phyloP scores from a whole-genome alignment of 2,797 vertebrate genomes.

The Lithobates sylvaticus region DNA sequence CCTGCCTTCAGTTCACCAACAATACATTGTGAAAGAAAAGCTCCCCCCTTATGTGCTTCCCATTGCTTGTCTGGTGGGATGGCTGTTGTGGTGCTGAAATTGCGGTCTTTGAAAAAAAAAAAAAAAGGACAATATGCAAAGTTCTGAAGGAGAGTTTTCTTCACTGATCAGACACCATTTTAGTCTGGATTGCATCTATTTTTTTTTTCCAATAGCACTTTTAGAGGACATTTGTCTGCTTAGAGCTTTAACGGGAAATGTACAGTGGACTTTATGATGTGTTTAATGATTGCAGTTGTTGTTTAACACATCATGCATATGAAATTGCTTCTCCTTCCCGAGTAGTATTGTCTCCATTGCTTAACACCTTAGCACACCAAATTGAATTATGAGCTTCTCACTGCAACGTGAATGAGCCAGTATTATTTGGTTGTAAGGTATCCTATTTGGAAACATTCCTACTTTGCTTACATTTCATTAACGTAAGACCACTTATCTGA shows the following conservation, averaged over 20 bases:
- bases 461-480: neutral
- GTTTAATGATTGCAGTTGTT: constrained; percentile 53
- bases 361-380: neutral
- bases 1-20: neutral
- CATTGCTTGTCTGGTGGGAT: constrained; percentile 31
- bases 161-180: constrained; percentile 7
- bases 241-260: constrained; percentile 20
- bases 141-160: constrained; percentile 34
- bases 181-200: neutral
- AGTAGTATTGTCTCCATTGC: neutral
- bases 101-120: constrained; percentile 36
- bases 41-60: neutral
- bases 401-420: neutral
- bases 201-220: neutral
- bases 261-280: constrained; percentile 41
- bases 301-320: constrained; percentile 39
- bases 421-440: neutral
- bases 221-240: constrained; percentile 32
- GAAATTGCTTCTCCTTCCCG: constrained; percentile 21
- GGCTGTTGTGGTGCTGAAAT: constrained; percentile 44
- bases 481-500: neutral
- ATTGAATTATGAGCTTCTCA: neutral
- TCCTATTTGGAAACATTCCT: neutral
- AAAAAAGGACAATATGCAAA: constrained; percentile 30
- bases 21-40: neutral